Base-by-base conservation (phyloP, 2,888 invertebrate genomes). In the Polylopha cassiicola region DNA sequence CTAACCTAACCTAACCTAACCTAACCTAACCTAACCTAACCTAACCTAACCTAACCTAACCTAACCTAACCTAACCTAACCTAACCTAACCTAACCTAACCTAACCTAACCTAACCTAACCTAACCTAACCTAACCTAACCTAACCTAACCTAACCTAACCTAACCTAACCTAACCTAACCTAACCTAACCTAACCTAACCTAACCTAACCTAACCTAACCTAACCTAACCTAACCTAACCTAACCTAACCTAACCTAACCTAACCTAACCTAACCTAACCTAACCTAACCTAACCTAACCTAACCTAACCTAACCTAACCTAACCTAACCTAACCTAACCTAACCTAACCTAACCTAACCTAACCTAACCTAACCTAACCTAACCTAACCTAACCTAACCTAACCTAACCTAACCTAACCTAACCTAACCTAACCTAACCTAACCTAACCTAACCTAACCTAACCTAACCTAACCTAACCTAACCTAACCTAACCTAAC, bases 61-160 rank as follows among this genome's bases (percentile, higher is more conserved):
- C 32, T 32, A 32, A 32, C 32, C 32, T 32, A 32, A 32, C 32
- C 32, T 32, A 32, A 32, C 32, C 30, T 30, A 30, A 30, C 30
- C 30, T 30, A 30, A 30, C 30, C 30, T 30, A 30, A 30, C 32
- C 32, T 32, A 32, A 32, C 32, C 32, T 32, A 32, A 32, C 32
- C 32, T 32, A 32, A 32, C 32, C 32, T 32, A 32, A 32, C 32
- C 32, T 32, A 32, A 32, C 32, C 32, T 32, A 32, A 32, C 32
- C 32, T 32, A 32, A 32, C 33, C 33, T 33, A 33, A 33, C 33
- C 33, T 33, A 33, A 33, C 33, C 33, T 33, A 33, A 33, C 33
- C 33, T 23, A 33, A 23, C 21, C 23, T 16, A 23, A 33, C 23
- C 23, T 33, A 22, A 21, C 23, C 16, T 22, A 33, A 22, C 22